Conservation (phyloP, 2,888 invertebrate genomes). For the Drosophila koepferae region DNA sequence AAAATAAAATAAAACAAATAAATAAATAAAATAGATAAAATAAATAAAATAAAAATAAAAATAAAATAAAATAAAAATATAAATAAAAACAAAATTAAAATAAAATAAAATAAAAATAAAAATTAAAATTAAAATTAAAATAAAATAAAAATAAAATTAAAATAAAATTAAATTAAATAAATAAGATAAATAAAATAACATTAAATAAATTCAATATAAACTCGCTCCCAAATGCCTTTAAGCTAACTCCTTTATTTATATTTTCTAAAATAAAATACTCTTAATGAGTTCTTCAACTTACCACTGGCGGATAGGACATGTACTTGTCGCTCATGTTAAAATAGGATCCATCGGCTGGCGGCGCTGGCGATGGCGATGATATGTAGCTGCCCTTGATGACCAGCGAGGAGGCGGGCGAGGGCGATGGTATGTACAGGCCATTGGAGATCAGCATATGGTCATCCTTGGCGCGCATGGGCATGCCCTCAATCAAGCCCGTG, state of each 20-base stretch:
- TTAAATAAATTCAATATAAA: too few species aligned
- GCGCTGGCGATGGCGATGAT: constrained; percentile 84
- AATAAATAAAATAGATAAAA: too few species aligned
- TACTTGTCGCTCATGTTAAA: constrained; percentile 84
- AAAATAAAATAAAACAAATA: too few species aligned
- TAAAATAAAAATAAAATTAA: too few species aligned
- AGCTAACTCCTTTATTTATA: neutral
- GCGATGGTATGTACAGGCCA: constrained; percentile 83
- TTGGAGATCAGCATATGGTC: constrained; percentile 84
- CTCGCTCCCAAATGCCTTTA: too few species aligned
- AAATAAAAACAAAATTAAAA: too few species aligned
- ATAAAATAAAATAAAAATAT: too few species aligned
- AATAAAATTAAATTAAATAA: too few species aligned
- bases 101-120: too few species aligned
- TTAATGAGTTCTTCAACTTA: constrained; percentile 48
- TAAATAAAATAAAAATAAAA: too few species aligned
- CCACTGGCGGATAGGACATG: constrained; percentile 84
- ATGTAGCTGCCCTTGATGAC: constrained; percentile 84
- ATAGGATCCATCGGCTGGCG: constrained; percentile 83
- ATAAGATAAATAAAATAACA: too few species aligned
- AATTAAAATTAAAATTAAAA: too few species aligned
- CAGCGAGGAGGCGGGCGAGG: constrained; percentile 83
- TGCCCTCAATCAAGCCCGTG: constrained; percentile 69
- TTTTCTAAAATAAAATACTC: neutral
- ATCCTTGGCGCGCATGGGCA: constrained; percentile 81